A percentile compares a stretch with the other conserved stretches of the same genome.
Evolutionary conservation across 2,113 vertebrate species (phyloP).

Genomic region (Andinoacara biseriatus): DNA sequence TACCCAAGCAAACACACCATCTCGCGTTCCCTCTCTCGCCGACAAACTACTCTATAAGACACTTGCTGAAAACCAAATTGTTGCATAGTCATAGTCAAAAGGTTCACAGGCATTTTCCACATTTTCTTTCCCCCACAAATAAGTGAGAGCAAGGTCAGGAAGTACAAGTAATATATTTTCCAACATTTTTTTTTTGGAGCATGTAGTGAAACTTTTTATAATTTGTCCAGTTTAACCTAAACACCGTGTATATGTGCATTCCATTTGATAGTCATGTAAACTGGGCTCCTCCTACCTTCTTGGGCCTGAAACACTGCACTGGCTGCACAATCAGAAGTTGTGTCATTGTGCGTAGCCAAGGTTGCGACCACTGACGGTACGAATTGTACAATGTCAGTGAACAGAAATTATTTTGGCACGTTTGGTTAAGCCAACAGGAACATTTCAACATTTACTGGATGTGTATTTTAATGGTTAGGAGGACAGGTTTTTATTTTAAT

Average conservation of each 20-base stretch:
- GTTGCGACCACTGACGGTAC: not conserved
- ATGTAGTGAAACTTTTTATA: not conserved
- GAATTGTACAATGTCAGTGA: not conserved
- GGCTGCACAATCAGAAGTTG: accelerated
- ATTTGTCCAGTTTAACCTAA: not conserved
- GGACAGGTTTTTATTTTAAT: too few relatives aligned
- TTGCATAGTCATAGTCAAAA: not conserved
- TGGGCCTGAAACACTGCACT: not conserved
- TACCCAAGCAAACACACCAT: not conserved
- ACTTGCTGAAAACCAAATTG: not conserved
- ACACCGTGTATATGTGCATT: not conserved
- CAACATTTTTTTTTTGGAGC: not conserved
- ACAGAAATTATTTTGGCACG: too few relatives aligned
- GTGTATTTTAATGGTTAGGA: too few relatives aligned
- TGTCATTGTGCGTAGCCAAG: not conserved
- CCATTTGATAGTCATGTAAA: not conserved
- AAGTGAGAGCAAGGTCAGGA: not conserved
- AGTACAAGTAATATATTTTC: not conserved
- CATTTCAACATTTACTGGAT: too few relatives aligned
- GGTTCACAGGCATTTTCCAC: not conserved
- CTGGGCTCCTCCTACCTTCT: not conserved
- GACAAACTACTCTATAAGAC: not conserved
- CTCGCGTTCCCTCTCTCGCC: not conserved
- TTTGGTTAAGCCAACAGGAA: too few relatives aligned
- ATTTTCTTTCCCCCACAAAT: not conserved